Percentiles rank a stretch among this genome's conserved stretches.
Conservation (phyloP, 37 sponge, comb jelly and placozoan species). For the Haliclona indistincta region DNA sequence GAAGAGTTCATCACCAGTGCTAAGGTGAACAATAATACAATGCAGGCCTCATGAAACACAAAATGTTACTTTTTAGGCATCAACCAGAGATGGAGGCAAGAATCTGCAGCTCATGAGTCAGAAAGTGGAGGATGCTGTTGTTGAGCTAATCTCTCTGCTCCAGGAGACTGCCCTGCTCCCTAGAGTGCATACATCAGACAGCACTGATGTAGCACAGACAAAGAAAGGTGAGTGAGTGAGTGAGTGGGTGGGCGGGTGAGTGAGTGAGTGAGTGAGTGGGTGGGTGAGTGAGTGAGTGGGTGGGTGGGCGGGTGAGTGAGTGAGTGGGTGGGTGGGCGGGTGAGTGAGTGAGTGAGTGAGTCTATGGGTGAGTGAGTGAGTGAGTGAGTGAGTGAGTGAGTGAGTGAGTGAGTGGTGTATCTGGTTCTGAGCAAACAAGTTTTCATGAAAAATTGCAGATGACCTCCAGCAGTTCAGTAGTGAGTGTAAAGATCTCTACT, state of each 20-base stretch:
- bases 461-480: constrained; percentile 68
- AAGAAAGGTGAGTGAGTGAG: constrained; percentile 42
- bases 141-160: constrained; percentile 65
- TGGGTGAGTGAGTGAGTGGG: no score
- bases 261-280: no score
- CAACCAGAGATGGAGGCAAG: constrained; percentile 2
- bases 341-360: no score
- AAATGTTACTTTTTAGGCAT: background rate
- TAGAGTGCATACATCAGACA: constrained; percentile 21
- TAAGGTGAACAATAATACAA: constrained; percentile 31
- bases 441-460: constrained; percentile 15
- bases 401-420: background rate
- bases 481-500: constrained; percentile 76
- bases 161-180: constrained; percentile 46
- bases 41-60: background rate
- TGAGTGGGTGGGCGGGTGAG: no score
- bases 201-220: constrained; percentile 39
- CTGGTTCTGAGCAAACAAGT: background rate
- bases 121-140: constrained; percentile 85
- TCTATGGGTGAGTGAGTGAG: background rate
- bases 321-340: no score
- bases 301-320: no score
- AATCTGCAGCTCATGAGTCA: constrained; percentile 47
- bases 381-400: background rate
- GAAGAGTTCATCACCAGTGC: constrained; percentile 72